Base-by-base conservation (phyloP, 2,113 vertebrate species). In the Strix uralensis region DNA sequence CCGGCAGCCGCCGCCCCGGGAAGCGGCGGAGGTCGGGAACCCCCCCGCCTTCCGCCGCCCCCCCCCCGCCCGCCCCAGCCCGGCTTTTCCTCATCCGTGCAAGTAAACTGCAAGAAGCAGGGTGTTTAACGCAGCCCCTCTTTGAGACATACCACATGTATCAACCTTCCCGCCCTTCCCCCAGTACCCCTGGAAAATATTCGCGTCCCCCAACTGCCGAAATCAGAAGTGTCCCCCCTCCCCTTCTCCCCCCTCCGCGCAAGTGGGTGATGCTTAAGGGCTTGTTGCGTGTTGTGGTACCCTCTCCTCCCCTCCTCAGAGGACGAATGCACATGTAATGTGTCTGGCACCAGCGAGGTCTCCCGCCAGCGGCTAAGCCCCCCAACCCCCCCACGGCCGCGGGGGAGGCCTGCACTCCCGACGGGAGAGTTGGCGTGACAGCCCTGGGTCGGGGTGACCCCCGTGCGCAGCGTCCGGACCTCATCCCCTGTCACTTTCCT, bases 381-480 rank as follows among this genome's bases (percentile, higher is more conserved):
- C 42, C 63, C 7, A 2, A 20, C 20, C 4, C 22, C 29, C 22
- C 5, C 23, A 34, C 2, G 11, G 34, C 23, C 11, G 19, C 15
- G 11, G 47, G 29, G 40, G 20, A 19, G 51, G 10, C 17, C 10
- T 29, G 42, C 52, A 38, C 27, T 75, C 62, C 55, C 30, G 12
- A 8, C 36, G 8, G 17, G 32, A 10, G 13, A 15, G 26, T 47
- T 29, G 58, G 40, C 2, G 5, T 5, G 59, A 52, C 36, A 69
- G 49, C 32, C 22, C 44, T 13, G 55, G 23, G 7, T n/a, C 4
- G 16, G 42, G 52, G 22, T 10, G 42, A 30, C 19, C 19, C 17
- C 17, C 10, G 7, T 15, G 13, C 0, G 6, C 15, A 36, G 21
- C 4, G 2, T 16, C 66, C 25, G 5, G 14, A 55, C 46, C 32